Evolutionary conservation across 2,797 vertebrate genomes (phyloP).

Genomic region (Scomberomorus guttatus): DNA sequence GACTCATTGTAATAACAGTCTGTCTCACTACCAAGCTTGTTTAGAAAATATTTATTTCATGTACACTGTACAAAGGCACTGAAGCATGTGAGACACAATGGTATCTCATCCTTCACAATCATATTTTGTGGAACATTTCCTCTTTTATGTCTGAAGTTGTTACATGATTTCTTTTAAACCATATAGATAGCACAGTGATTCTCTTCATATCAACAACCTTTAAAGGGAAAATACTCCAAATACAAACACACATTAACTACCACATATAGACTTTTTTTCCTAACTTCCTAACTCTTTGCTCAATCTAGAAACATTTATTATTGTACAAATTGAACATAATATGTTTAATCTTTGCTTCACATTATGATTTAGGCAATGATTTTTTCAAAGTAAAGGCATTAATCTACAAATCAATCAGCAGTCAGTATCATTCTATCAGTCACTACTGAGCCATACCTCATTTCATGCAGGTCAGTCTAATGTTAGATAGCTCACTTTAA

Average conservation of each 20-base stretch:
- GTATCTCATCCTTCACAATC: conserved; percentile 63
- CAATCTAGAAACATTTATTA: conserved; percentile 52
- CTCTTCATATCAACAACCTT: conserved; percentile 46
- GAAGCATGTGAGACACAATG: conserved; percentile 64
- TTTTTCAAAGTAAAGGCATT: conserved; percentile 49
- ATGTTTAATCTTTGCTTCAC: conserved; percentile 45
- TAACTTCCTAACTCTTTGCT: conserved; percentile 27
- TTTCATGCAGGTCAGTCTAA: conserved; percentile 46
- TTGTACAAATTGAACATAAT: conserved; percentile 49
- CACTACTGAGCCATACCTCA: conserved; percentile 37
- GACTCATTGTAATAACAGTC: background rate
- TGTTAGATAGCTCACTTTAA: conserved; percentile 35
- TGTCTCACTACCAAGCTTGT: conserved; percentile 51
- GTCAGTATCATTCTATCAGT: conserved; percentile 43
- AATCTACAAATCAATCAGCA: conserved; percentile 64
- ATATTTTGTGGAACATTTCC: conserved; percentile 54
- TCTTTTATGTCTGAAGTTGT: conserved; percentile 35
- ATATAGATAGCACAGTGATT: conserved; percentile 51
- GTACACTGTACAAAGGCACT: conserved; percentile 83
- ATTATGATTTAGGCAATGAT: conserved; percentile 62
- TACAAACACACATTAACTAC: conserved; percentile 41
- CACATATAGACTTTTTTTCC: conserved; percentile 8
- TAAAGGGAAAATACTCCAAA: conserved; percentile 52
- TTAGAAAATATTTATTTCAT: conserved; percentile 84
- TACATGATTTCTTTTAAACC: conserved; percentile 61